Base-by-base conservation (phyloP, 2,797 vertebrate genomes). In the Kryptolebias ocellatus region DNA sequence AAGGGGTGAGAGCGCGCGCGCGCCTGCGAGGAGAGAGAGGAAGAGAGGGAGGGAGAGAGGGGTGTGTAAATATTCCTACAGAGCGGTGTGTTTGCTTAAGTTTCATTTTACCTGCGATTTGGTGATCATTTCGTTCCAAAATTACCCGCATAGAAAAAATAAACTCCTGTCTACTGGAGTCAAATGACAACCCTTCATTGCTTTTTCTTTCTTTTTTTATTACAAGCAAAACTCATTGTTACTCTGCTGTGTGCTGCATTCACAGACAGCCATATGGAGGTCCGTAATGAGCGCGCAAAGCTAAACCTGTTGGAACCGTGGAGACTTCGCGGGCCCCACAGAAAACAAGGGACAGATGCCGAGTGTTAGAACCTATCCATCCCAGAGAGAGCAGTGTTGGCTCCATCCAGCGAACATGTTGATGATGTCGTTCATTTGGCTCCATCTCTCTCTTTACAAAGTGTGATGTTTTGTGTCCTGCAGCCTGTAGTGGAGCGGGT, bases 241-340 rank as follows among this genome's bases (percentile, higher is more conserved):
- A 2, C 37, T 42, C 39, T 34, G 6, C 11, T 14, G 39, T 42
- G 77, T 31, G 64, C 72, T 70, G 76, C 67, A 80, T 70, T 83
- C 85, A 59, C 80, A 60, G 83, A 83, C 81, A 71, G 71, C 74
- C 89, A 90, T 83, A 84, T 90, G 87, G 82, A 78, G 78, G 80
- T 86, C 80, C 5, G 83, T 87, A 87, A 91, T 83, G 83, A 85
- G 88, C 88, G 84, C 79, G 74, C 79, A 81, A 72, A 80, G 79
- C 54, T 85, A 80, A 89, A 92, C 86, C 87, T 92, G 90, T 88
- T 89, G 87, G 77, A 84, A 82, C 70, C 46, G 68, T 78, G 86
- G 17, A 29, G 70, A 39, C 66, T 78, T 78, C 29, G 75, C 64
- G 64, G 78, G 83, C 66, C 64, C 64, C 72, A 4, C 70, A 74